Evolutionary conservation across 2,113 vertebrate genomes (phyloP).

Genomic region (Pteropus alecto): DNA sequence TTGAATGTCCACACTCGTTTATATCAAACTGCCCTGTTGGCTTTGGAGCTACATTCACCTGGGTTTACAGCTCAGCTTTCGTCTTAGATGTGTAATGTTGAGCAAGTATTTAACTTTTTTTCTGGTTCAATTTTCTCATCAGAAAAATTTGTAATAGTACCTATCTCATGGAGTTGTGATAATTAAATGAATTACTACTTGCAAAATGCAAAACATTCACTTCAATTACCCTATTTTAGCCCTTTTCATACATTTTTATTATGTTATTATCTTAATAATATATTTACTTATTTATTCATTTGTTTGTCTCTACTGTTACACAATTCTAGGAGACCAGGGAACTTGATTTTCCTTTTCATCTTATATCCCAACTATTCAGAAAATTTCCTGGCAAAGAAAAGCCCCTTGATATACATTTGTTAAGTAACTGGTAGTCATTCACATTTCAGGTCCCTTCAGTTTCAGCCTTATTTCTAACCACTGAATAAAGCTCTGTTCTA

Average conservation of each 20-base stretch:
- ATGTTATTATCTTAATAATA: not conserved
- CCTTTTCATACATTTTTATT: not conserved
- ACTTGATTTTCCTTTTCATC: not conserved
- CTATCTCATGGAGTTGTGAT: not conserved
- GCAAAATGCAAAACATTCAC: not conserved
- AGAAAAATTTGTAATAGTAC: not conserved
- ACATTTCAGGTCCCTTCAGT: not conserved
- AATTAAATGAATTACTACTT: not conserved
- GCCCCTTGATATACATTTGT: not conserved
- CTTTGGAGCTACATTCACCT: not conserved
- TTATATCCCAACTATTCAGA: not conserved
- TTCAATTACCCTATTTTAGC: not conserved
- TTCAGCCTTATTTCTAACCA: not conserved
- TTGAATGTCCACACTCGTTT: not conserved
- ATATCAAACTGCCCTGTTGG: fast-evolving
- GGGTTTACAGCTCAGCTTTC: not conserved
- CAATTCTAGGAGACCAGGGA: not conserved
- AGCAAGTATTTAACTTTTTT: not conserved
- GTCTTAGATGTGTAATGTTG: not conserved
- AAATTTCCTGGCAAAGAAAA: not conserved
- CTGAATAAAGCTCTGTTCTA: not conserved
- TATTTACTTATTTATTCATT: not conserved
- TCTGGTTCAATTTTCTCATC: not conserved
- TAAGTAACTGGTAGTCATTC: not conserved
- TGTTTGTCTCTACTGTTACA: not conserved